Percentiles rank a stretch among this genome's conserved stretches.
Conservation (phyloP, 2,888 invertebrate species). For the Nasonia oneida region DNA sequence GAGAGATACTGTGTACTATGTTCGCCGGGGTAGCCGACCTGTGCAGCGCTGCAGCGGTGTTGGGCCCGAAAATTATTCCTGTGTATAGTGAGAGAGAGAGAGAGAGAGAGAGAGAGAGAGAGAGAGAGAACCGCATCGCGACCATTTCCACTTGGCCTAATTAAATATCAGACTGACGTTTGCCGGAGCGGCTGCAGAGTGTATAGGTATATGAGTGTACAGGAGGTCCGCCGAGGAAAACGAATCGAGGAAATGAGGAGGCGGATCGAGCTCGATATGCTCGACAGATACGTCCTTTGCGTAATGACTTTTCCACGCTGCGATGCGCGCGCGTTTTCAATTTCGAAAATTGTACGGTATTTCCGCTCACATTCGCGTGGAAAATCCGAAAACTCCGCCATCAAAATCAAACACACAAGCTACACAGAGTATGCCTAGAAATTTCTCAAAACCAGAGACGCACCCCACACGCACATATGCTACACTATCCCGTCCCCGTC, state of each 20-base stretch:
- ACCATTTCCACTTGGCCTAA: constrained; percentile 54
- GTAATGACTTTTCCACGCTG: constrained; percentile 12
- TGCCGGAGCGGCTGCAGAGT: background rate
- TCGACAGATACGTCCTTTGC: constrained; percentile 1
- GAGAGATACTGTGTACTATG: background rate
- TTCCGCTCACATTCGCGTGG: too few species aligned
- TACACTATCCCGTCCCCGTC: background rate
- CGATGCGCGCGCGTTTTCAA: background rate
- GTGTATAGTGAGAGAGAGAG: constrained; percentile 1
- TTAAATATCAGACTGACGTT: constrained; percentile 38
- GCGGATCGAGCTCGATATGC: background rate
- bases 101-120: constrained; percentile 8
- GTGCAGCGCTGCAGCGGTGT: background rate
- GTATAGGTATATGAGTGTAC: background rate
- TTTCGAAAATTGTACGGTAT: background rate
- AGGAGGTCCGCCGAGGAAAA: background rate
- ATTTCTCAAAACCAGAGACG: constrained; percentile 25
- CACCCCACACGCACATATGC: constrained; percentile 3
- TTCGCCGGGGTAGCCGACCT: constrained; percentile 66
- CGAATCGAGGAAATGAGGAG: constrained; percentile 30
- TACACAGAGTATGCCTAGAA: background rate
- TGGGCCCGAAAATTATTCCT: constrained; percentile 71
- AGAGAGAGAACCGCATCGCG: constrained; percentile 20
- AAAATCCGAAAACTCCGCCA: background rate
- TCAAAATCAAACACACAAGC: constrained; percentile 20